A percentile compares a stretch with the other conserved stretches of the same genome.
These are phyloP conservation scores for Silurus aristotelis DNA, from an alignment of 2,797 vertebrate species.

Conservation along the genomic window DNA sequence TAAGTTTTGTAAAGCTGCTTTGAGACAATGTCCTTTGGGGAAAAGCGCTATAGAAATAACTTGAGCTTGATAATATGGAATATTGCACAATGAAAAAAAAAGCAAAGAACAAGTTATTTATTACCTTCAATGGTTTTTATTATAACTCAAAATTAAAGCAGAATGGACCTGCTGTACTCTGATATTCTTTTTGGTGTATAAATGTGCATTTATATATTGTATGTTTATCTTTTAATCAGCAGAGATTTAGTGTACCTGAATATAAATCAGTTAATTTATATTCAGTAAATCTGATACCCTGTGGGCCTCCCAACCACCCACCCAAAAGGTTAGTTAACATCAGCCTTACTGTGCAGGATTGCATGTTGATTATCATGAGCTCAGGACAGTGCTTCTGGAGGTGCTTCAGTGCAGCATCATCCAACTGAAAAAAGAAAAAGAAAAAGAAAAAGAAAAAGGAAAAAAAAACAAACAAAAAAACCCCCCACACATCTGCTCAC, in stretches of 20 bases:
- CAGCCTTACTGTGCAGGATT: conserved; percentile 91
- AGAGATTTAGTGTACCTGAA: not conserved
- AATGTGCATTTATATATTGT: no score
- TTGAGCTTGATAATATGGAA: not conserved
- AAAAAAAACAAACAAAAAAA: no score
- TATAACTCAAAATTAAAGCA: not conserved
- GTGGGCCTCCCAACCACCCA: not conserved
- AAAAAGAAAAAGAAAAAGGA: conserved; percentile 19
- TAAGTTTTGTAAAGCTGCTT: no score
- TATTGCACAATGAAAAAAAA: not conserved
- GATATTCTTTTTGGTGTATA: not conserved
- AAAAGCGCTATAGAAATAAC: no score
- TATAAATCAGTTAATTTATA: not conserved
- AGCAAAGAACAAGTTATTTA: not conserved
- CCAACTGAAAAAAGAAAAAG: conserved; percentile 74
- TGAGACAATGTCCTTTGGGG: no score
- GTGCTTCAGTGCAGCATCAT: conserved; percentile 93
- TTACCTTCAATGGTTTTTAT: not conserved
- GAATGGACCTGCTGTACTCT: not conserved
- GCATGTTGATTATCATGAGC: conserved; percentile 92
- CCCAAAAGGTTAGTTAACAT: not conserved
- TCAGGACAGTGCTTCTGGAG: conserved; percentile 93
- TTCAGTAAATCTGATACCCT: not conserved
- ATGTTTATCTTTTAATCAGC: not conserved
- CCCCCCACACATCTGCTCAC: not conserved